Base-by-base conservation (phyloP, 2,797 vertebrate genomes). In the Apogon talboti region DNA sequence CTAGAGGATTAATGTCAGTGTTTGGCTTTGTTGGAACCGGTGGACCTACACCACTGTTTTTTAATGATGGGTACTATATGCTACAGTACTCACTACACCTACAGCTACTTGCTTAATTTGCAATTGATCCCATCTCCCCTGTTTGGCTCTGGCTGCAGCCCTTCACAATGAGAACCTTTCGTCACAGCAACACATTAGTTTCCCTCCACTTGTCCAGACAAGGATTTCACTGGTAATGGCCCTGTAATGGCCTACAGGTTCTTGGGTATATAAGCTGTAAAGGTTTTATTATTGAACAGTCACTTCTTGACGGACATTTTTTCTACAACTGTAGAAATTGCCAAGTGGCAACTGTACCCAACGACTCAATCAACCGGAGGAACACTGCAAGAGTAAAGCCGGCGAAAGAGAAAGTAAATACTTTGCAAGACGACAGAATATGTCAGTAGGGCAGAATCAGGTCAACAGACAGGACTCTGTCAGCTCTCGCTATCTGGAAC, bases 121-220 rank as follows among this genome's bases (percentile, higher is more conserved):
- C 74, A 70, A 79, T 77, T 65, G 66, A 86, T 84, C 75, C 47
- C 56, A 59, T 77, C 63, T 79, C 62, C 33, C 24, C 50, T 37
- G 41, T 65, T 64, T 9, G 6, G 50, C 55, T 78, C 58, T 58
- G 30, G 64, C 64, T 48, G 55, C 54, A 78, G 38, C 52, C 59
- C 56, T 12, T 79, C 71, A 68, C 75, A 70, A 62, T 51, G 57
- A 89, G 71, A 62, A 65, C 64, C 76, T 84, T 81, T 82, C 60
- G 68, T 86, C 81, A 88, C 61, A 78, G 58, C 61, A 75, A 81
- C 82, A 81, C 87, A 87, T 91, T 90, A 66, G 79, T 76, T 85
- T 86, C 62, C 74, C 74, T 79, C 75, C 74, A 82, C 82, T 79
- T 84, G 85, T 85, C 78, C 76, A 81, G 81, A 89, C 79, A 82